Conservation (phyloP, 1,140 invertebrate species). For the Fopius arisanus region DNA sequence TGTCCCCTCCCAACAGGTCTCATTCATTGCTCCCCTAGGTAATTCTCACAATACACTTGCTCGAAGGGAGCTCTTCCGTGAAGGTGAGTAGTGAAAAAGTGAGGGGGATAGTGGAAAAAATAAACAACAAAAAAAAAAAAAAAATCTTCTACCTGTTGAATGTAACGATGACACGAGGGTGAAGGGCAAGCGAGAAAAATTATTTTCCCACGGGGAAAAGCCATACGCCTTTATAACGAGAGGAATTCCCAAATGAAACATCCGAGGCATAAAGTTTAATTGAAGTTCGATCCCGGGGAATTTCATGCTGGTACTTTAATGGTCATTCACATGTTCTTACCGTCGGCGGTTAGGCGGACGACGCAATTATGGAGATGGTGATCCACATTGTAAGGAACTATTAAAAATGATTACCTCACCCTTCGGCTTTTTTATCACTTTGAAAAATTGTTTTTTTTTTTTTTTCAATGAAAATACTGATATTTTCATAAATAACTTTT, state of each 20-base stretch:
- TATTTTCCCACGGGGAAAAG: conserved; percentile 21
- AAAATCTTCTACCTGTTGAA: background rate
- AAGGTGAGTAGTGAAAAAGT: conserved; percentile 1
- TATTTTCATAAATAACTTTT: too few relatives aligned
- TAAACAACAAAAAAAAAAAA: conserved; percentile 17
- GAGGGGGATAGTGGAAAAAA: background rate
- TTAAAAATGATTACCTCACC: background rate
- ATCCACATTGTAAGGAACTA: background rate
- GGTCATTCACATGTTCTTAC: background rate
- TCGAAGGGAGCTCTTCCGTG: conserved; percentile 2
- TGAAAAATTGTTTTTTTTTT: background rate
- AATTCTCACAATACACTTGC: background rate
- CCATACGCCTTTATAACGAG: background rate
- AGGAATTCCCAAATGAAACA: background rate
- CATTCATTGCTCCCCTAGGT: conserved; percentile 36
- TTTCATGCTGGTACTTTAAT: background rate
- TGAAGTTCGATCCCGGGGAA: background rate
- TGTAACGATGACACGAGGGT: conserved; percentile 2
- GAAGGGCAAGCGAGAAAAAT: background rate
- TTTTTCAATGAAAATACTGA: too few relatives aligned
- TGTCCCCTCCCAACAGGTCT: conserved; percentile 34
- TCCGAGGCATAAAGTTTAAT: background rate
- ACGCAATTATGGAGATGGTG: background rate
- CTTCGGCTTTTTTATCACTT: background rate
- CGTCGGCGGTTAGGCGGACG: background rate